Evolutionary conservation across 1,140 invertebrate species (phyloP).

Genomic region (Drosophila ananassae): DNA sequence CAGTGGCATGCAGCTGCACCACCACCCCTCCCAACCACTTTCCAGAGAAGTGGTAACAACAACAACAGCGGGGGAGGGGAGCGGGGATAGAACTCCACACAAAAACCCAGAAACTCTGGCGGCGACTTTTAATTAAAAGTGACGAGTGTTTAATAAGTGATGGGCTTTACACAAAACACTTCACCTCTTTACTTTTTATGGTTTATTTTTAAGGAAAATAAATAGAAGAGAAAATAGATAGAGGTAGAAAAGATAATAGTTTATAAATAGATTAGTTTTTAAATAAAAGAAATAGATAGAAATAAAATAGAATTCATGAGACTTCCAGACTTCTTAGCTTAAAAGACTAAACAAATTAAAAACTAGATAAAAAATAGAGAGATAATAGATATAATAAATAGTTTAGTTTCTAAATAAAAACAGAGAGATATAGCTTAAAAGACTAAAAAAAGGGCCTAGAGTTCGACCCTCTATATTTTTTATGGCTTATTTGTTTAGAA

Average conservation of each 20-base stretch:
- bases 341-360: no score
- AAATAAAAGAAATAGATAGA: no score
- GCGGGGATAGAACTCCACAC: neutral
- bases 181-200: neutral
- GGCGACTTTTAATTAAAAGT: slow-evolving; percentile 83
- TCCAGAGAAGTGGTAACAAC: slow-evolving; percentile 20
- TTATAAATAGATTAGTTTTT: no score
- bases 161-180: slow-evolving; percentile 27
- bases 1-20: slow-evolving; percentile 66
- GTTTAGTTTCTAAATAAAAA: no score
- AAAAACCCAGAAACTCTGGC: slow-evolving; percentile 20
- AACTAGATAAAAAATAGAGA: no score
- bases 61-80: neutral
- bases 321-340: no score
- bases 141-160: slow-evolving; percentile 83
- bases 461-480: no score
- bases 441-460: no score
- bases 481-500: no score
- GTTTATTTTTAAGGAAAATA: neutral
- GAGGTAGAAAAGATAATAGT: neutral
- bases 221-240: neutral
- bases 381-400: no score
- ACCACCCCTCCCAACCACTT: slow-evolving; percentile 10
- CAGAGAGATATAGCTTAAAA: no score
- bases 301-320: no score